Conservation (phyloP, 2,797 vertebrate species). For the Chelonia mydas region DNA sequence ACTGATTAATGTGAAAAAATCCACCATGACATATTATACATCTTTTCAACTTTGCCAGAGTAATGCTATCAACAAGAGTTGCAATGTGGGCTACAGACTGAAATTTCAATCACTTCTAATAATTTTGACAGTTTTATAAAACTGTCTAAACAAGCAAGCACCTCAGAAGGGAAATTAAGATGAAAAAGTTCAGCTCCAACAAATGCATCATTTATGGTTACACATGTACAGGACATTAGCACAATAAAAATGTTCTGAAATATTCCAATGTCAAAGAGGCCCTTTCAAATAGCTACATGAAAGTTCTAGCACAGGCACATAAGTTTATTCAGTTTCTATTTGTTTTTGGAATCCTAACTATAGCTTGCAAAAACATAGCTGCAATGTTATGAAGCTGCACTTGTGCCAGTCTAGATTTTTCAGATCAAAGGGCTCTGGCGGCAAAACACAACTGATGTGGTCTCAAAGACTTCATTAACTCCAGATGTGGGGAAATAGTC, state of each 20-base stretch:
- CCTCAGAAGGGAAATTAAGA: constrained; percentile 11
- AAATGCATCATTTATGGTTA: constrained; percentile 51
- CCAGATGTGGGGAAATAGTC: constrained; percentile 89
- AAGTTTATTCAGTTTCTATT: constrained; percentile 70
- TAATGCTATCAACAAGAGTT: neutral
- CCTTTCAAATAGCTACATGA: constrained; percentile 65
- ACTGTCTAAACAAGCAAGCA: constrained; percentile 44
- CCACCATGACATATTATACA: constrained; percentile 11
- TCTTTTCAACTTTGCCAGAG: neutral
- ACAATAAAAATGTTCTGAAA: constrained; percentile 68
- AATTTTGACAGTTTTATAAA: constrained; percentile 17
- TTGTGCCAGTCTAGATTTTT: constrained; percentile 84
- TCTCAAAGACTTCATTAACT: constrained; percentile 91
- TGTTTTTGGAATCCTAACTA: constrained; percentile 78
- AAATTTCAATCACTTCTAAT: constrained; percentile 25
- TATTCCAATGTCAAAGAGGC: constrained; percentile 45
- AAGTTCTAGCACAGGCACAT: constrained; percentile 60
- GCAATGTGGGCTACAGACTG: constrained; percentile 1
- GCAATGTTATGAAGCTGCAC: constrained; percentile 82
- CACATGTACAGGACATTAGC: constrained; percentile 57
- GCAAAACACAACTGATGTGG: constrained; percentile 93
- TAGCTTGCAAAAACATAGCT: constrained; percentile 79
- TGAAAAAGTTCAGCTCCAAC: neutral
- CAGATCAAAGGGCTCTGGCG: constrained; percentile 91
- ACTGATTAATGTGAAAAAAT: constrained; percentile 43